Conservation (phyloP, 2,113 vertebrate genomes). For the Perognathus longimembris region DNA sequence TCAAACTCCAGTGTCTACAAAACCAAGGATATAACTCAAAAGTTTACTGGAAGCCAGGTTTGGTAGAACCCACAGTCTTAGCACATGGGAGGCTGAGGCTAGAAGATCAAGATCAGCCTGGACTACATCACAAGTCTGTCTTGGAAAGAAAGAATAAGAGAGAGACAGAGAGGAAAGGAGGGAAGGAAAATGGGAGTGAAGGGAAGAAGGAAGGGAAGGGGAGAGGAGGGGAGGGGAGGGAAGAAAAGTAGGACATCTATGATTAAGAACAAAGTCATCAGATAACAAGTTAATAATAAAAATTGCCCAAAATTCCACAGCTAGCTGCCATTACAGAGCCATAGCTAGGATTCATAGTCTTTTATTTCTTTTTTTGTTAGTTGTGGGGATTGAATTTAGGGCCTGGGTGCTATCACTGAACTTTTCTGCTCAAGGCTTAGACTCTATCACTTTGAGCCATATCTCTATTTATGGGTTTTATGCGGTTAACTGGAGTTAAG, state of each 20-base stretch:
- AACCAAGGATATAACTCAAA: background rate
- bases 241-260: background rate
- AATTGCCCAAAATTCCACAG: slow-evolving; percentile 18
- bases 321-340: background rate
- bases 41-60: background rate
- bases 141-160: too few species aligned
- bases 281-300: background rate
- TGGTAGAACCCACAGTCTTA: too few species aligned
- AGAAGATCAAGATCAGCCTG: background rate
- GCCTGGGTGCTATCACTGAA: too few species aligned
- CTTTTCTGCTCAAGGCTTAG: too few species aligned
- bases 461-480: too few species aligned
- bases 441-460: too few species aligned
- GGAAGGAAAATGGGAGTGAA: too few species aligned
- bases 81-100: background rate
- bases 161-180: background rate
- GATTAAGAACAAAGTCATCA: background rate
- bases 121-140: background rate
- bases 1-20: background rate
- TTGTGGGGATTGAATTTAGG: too few species aligned
- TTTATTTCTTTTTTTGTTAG: background rate
- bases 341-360: background rate
- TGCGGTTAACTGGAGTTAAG: too few species aligned
- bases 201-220: background rate
- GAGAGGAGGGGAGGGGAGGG: too few species aligned